phyloP scores from a whole-genome alignment of 1,140 invertebrate genomes.

The Pseudomyrmex dendroicus region DNA sequence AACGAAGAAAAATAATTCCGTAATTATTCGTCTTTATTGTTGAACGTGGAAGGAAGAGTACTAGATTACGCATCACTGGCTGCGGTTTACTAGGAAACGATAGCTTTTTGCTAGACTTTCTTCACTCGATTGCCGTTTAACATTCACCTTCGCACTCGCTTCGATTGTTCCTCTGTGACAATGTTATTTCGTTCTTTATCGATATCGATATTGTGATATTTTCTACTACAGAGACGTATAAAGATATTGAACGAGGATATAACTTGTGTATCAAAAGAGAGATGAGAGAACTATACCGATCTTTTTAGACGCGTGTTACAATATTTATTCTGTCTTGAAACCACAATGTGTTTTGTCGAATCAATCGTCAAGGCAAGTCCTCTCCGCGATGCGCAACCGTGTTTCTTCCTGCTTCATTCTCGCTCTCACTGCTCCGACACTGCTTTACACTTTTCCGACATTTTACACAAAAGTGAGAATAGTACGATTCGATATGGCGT shows the following conservation, averaged over 20 bases:
- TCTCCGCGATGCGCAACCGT: slow-evolving; percentile 4
- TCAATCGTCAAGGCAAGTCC: slow-evolving; percentile 2
- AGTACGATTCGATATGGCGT: slow-evolving; percentile 10
- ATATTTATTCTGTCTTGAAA: background rate
- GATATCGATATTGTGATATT: background rate
- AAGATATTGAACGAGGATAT: no score
- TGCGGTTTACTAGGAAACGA: slow-evolving; percentile 34
- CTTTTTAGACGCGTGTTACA: background rate
- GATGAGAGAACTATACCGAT: no score
- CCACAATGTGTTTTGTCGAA: background rate
- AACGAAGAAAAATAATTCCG: no score
- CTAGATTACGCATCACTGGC: slow-evolving; percentile 41
- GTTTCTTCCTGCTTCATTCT: slow-evolving; percentile 16
- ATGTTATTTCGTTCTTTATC: background rate
- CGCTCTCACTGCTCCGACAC: background rate
- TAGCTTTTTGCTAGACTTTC: slow-evolving; percentile 37
- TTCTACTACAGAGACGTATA: background rate
- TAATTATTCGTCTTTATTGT: background rate
- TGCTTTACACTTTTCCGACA: background rate
- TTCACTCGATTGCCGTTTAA: slow-evolving; percentile 36
- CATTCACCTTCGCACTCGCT: slow-evolving; percentile 55
- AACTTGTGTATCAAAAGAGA: no score
- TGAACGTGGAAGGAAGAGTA: background rate
- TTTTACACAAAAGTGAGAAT: slow-evolving; percentile 27
- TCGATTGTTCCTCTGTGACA: slow-evolving; percentile 26